Evolutionary conservation across 2,888 invertebrate species (phyloP).

Genomic region (Molorchus minor): DNA sequence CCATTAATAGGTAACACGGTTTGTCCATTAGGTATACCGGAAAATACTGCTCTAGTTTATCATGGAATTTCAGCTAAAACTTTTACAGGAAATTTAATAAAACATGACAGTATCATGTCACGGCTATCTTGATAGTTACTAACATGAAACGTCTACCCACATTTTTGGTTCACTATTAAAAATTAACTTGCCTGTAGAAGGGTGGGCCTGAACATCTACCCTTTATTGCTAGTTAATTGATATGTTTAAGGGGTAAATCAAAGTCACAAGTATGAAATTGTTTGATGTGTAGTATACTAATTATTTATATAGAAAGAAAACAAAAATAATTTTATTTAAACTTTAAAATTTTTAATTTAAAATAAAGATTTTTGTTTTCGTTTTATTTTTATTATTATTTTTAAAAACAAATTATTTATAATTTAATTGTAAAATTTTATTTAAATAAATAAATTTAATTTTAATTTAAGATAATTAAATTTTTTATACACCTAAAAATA

Average conservation of each 20-base stretch:
- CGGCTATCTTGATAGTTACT: background rate
- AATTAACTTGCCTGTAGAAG: background rate
- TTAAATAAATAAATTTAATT: background rate
- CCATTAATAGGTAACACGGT: slow-evolving; percentile 6
- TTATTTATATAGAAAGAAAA: too few relatives aligned
- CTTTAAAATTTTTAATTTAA: background rate
- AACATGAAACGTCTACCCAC: background rate
- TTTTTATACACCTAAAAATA: too few relatives aligned
- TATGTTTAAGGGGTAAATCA: background rate
- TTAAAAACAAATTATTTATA: background rate
- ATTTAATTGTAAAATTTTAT: background rate
- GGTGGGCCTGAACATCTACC: background rate
- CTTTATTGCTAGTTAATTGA: background rate
- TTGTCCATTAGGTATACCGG: background rate
- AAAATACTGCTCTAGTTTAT: background rate
- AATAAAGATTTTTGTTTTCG: background rate
- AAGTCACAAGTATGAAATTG: background rate
- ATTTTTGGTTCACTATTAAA: background rate
- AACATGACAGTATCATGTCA: background rate
- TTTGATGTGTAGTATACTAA: background rate
- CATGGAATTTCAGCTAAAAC: background rate
- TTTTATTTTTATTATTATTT: background rate
- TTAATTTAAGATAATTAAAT: too few relatives aligned
- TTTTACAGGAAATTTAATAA: background rate
- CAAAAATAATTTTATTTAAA: too few relatives aligned